phyloP scores from a whole-genome alignment of 2,113 vertebrate species.

The Ciconia maguari region DNA sequence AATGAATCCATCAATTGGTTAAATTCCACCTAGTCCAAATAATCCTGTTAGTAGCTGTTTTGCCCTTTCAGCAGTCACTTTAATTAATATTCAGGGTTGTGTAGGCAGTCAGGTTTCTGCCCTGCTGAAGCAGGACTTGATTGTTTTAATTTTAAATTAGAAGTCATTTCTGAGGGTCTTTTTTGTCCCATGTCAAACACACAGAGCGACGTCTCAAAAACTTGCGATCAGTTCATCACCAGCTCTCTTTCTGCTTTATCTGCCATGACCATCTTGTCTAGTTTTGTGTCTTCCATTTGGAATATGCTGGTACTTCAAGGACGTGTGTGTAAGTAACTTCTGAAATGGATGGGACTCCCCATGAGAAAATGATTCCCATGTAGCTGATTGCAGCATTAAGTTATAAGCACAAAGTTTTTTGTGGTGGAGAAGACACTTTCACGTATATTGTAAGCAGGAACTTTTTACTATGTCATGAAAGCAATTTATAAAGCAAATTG shows the following conservation, averaged over 20 bases:
- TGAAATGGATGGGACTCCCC: neutral
- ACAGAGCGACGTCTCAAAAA: neutral
- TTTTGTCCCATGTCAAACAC: neutral
- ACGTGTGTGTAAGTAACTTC: neutral
- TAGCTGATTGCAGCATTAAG: neutral
- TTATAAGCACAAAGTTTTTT: neutral
- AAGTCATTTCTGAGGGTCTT: neutral
- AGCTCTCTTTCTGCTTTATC: neutral
- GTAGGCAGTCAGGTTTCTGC: neutral
- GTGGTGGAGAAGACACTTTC: neutral
- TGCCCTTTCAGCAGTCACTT: slow-evolving; percentile 58
- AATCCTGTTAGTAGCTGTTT: slow-evolving; percentile 58
- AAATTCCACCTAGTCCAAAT: slow-evolving; percentile 54
- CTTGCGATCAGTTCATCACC: neutral
- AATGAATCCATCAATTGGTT: slow-evolving; percentile 63
- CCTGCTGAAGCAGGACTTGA: neutral
- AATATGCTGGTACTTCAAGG: neutral
- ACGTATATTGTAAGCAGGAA: neutral
- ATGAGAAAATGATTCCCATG: neutral
- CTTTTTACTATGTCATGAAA: neutral
- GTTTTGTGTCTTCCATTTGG: neutral
- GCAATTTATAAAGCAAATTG: neutral
- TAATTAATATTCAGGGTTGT: slow-evolving; percentile 43
- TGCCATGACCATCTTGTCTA: neutral
- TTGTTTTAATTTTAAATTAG: neutral